Evolutionary conservation across 2,888 invertebrate species (phyloP).

Genomic region (Caenorhabditis doughertyi): DNA sequence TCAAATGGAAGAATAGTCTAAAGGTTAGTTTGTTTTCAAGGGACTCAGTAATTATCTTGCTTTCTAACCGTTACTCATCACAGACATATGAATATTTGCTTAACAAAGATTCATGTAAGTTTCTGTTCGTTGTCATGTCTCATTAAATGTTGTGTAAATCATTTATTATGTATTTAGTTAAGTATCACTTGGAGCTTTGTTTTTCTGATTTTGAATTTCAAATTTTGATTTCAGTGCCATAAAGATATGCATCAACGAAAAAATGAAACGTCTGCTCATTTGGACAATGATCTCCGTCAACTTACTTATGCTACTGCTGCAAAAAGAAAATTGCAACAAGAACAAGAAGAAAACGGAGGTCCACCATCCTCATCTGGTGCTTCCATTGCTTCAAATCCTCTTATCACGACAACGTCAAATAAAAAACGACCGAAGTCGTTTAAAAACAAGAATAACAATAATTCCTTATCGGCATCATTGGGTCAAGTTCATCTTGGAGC

Average conservation of each 20-base stretch:
- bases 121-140: slow-evolving; percentile 45
- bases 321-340: slow-evolving; percentile 73
- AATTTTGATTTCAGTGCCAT: slow-evolving; percentile 66
- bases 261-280: slow-evolving; percentile 77
- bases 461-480: not conserved
- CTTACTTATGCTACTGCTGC: slow-evolving; percentile 82
- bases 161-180: not conserved
- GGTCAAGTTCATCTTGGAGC: slow-evolving; percentile 54
- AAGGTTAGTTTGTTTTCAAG: slow-evolving; percentile 72
- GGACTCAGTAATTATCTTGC: too few species aligned
- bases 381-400: slow-evolving; percentile 65
- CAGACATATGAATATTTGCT: slow-evolving; percentile 28
- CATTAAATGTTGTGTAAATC: slow-evolving; percentile 20
- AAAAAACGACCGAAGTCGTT: slow-evolving; percentile 62
- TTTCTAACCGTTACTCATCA: slow-evolving; percentile 39
- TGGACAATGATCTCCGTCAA: slow-evolving; percentile 78
- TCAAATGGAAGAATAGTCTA: slow-evolving; percentile 83
- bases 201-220: too few species aligned
- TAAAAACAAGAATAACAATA: slow-evolving; percentile 34
- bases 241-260: slow-evolving; percentile 82
- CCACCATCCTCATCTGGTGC: slow-evolving; percentile 54
- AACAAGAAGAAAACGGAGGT: slow-evolving; percentile 65
- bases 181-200: not conserved
- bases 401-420: slow-evolving; percentile 72
- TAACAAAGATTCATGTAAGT: slow-evolving; percentile 40